Base-by-base conservation (phyloP, 2,888 invertebrate genomes). In the Embidobia sp. region DNA sequence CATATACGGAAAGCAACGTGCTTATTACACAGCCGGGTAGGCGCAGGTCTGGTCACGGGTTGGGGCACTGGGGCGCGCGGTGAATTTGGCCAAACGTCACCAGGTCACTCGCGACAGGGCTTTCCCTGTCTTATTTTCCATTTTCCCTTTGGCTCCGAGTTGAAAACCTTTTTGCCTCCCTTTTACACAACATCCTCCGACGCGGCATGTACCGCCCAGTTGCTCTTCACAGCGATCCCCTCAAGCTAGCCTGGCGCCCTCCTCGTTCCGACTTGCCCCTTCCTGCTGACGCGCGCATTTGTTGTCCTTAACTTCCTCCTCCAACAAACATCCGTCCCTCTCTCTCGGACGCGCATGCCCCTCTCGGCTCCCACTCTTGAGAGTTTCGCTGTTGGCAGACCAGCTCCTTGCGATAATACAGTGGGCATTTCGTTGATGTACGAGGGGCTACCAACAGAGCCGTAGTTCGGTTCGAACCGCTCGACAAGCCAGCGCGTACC, bases 161-260 rank as follows among this genome's bases (percentile, higher is more conserved):
- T 13, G n/a, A 18, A 31, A 40, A 57, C 46, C 51, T 40, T n/a
- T 8, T 55, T 59, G 42, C 44, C 73, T 40, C 31, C 22, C 49
- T 2, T 13, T 27, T 8, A 40, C 15, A 57, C 48, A 61, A 44
- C 29, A 19, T 53, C 51, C 53, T 70, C 53, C 61, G 33, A 49
- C 57, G 53, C 42, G 48, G n/a, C 31, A 48, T 44, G 69, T 42
- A 69, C 61, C 63, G 67, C 75, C 69, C 75, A 69, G 67, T 74
- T 16, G 48, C 53, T 67, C 48, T 53, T 46, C 53, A 10, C 26
- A 2, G 27, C 10, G 16, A 37, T 61, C 53, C 67, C 67, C 53
- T 61, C 67, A 57, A 48, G 48, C 11, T n/a, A 6, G 27, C 19
- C 16, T 27, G 26, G 61, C 35, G 29, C 61, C 66, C 29, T 48